These are phyloP conservation scores for Tinea trinotella DNA, from an alignment of 2,888 invertebrate genomes.

Conservation along the genomic window DNA sequence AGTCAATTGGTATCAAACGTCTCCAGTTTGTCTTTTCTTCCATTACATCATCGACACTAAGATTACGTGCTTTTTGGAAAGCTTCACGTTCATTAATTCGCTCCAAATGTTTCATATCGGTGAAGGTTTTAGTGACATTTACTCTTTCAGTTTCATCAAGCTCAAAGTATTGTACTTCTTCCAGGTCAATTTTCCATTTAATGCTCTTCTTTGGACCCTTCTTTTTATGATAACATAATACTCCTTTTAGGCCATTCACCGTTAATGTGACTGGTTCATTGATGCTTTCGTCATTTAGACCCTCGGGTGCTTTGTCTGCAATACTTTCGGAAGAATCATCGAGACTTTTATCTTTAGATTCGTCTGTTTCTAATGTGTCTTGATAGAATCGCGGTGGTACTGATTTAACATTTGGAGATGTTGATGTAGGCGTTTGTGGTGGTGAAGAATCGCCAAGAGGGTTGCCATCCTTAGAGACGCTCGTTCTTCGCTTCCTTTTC, in stretches of 20 bases:
- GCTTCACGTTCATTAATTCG: slow-evolving; percentile 87
- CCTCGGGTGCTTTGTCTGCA: slow-evolving; percentile 31
- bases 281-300: slow-evolving; percentile 34
- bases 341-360: slow-evolving; percentile 64
- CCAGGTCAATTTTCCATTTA: slow-evolving; percentile 85
- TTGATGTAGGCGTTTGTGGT: slow-evolving; percentile 68
- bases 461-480: slow-evolving; percentile 78
- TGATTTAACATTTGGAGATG: slow-evolving; percentile 60
- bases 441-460: slow-evolving; percentile 62
- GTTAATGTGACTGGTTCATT: slow-evolving; percentile 56
- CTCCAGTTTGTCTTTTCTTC: slow-evolving; percentile 86
- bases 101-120: slow-evolving; percentile 93
- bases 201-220: slow-evolving; percentile 86
- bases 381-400: slow-evolving; percentile 88
- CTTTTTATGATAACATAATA: slow-evolving; percentile 80
- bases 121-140: slow-evolving; percentile 93
- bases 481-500: slow-evolving; percentile 83
- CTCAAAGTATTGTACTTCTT: slow-evolving; percentile 91
- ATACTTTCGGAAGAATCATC: slow-evolving; percentile 34
- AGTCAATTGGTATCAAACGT: slow-evolving; percentile 78
- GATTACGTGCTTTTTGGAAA: slow-evolving; percentile 82
- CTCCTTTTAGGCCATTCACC: slow-evolving; percentile 79
- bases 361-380: slow-evolving; percentile 86
- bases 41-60: slow-evolving; percentile 85
- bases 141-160: slow-evolving; percentile 96